A percentile compares a stretch with the other conserved stretches of the same genome.
Evolutionary conservation across 2,113 vertebrate species (phyloP).

Genomic region (Butastur rufipennis): DNA sequence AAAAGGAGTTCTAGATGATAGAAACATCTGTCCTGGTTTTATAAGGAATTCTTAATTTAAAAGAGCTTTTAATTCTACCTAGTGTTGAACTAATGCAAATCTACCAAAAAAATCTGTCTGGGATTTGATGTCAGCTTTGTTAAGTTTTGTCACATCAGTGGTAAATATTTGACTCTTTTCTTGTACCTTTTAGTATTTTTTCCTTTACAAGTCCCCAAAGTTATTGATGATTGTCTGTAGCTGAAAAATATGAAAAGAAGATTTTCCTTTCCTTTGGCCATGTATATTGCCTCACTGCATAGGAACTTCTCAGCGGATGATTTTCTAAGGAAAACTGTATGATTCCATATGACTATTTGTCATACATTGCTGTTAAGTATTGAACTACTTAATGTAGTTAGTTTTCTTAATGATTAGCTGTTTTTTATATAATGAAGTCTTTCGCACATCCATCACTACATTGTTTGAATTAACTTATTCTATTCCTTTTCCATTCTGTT

Average conservation of each 20-base stretch:
- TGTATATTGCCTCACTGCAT: background rate
- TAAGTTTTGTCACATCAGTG: background rate
- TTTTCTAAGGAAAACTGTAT: background rate
- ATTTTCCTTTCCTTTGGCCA: background rate
- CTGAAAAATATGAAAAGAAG: background rate
- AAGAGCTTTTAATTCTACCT: background rate
- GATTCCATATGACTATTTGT: background rate
- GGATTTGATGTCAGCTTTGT: background rate
- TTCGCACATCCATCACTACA: background rate
- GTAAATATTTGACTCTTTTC: background rate
- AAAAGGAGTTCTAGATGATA: background rate
- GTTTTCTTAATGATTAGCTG: background rate
- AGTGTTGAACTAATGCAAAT: background rate
- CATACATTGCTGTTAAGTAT: background rate
- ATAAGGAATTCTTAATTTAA: slow-evolving; percentile 24
- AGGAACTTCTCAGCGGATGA: background rate
- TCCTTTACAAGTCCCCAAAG: background rate
- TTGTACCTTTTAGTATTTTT: background rate
- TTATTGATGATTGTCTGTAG: background rate
- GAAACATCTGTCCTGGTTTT: background rate
- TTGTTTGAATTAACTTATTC: background rate
- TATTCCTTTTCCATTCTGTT: background rate
- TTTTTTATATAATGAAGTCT: background rate
- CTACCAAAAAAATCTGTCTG: background rate
- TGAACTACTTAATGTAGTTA: background rate